phyloP scores from a whole-genome alignment of 92 coral and sea anemone species.

The Anthopleura xanthogrammica region DNA sequence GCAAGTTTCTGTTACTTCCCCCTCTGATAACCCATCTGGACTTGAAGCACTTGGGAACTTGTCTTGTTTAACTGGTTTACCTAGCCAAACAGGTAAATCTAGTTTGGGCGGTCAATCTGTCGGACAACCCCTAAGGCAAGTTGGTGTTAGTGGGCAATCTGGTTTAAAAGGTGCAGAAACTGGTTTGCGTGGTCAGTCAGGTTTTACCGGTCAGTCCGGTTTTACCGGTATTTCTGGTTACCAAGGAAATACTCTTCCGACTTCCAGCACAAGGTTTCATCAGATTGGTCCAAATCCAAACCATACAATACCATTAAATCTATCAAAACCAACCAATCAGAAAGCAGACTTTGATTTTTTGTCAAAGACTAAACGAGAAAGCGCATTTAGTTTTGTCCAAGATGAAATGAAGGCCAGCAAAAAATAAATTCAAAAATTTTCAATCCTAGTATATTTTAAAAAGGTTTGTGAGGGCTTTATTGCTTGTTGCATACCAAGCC shows the following conservation, averaged over 20 bases:
- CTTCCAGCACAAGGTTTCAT: not conserved
- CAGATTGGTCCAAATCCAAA: constrained; percentile 41
- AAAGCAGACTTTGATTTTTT: constrained; percentile 75
- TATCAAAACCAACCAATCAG: constrained; percentile 48
- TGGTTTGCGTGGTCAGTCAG: constrained; percentile 13
- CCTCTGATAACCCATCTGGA: not conserved
- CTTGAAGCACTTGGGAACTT: not conserved
- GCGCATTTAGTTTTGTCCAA: constrained; percentile 90
- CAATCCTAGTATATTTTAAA: no score
- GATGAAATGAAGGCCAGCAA: constrained; percentile 92
- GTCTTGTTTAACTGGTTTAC: not conserved
- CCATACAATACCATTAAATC: constrained; percentile 47
- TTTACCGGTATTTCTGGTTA: not conserved
- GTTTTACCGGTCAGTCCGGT: constrained; percentile 14
- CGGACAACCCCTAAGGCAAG: constrained; percentile 3
- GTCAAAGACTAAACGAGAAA: constrained; percentile 64
- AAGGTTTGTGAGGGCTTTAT: no score
- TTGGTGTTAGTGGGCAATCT: constrained; percentile 2
- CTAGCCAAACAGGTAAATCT: constrained; percentile 12
- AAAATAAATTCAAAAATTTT: constrained; percentile 13
- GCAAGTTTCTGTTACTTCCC: not conserved
- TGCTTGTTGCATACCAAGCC: no score
- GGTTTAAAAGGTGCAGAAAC: not conserved
- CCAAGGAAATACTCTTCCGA: not conserved
- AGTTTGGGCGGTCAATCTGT: not conserved